Conservation (phyloP, 2,888 invertebrate species). For the Sinhomidia bicolor region DNA sequence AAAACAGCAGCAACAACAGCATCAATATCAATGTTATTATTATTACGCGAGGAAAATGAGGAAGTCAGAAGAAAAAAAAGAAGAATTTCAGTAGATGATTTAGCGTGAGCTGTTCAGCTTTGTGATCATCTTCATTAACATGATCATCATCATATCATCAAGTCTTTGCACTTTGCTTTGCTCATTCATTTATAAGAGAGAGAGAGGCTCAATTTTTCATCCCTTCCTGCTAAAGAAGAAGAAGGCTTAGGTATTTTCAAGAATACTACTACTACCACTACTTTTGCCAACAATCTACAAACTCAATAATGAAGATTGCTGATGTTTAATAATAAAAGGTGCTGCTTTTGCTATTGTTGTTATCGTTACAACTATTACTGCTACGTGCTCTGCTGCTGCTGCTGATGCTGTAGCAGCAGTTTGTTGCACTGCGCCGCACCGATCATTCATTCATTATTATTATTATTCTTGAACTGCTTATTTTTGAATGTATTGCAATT, state of each 20-base stretch:
- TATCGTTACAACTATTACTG: slow-evolving; percentile 25
- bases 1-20: slow-evolving; percentile 28
- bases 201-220: slow-evolving; percentile 35
- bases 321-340: not conserved
- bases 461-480: slow-evolving; percentile 30
- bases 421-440: slow-evolving; percentile 16
- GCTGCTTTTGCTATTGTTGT: not conserved
- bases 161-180: slow-evolving; percentile 66
- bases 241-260: not conserved
- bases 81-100: slow-evolving; percentile 27
- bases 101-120: slow-evolving; percentile 58
- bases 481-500: slow-evolving; percentile 40
- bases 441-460: slow-evolving; percentile 10
- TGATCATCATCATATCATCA: slow-evolving; percentile 54
- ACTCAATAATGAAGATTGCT: not conserved
- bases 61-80: slow-evolving; percentile 54
- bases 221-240: not conserved
- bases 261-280: not conserved
- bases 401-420: too few species aligned
- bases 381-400: not conserved
- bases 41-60: slow-evolving; percentile 51
- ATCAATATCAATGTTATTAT: slow-evolving; percentile 43
- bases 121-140: slow-evolving; percentile 68
- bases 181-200: slow-evolving; percentile 63
- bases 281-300: not conserved